Conservation (phyloP, 2,888 invertebrate species). For the Apocheima hispidaria region DNA sequence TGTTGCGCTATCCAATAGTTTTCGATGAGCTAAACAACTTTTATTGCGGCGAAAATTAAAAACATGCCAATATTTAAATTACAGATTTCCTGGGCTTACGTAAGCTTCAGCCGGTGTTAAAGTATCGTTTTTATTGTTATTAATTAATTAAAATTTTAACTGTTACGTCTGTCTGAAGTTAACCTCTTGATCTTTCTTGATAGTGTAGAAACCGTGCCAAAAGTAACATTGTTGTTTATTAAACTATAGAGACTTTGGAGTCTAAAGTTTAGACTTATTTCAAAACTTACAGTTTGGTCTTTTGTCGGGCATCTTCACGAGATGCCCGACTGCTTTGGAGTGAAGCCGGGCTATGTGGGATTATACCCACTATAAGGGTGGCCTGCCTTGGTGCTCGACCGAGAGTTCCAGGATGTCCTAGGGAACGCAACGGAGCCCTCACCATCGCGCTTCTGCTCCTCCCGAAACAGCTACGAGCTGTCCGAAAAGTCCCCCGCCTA, state of each 20-base stretch:
- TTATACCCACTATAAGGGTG: too few relatives aligned
- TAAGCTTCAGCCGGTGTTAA: constrained; percentile 10
- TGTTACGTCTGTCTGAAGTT: constrained; percentile 14
- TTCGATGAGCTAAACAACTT: constrained; percentile 36
- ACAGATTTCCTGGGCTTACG: constrained; percentile 18
- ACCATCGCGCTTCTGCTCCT: too few relatives aligned
- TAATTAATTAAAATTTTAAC: constrained; percentile 5
- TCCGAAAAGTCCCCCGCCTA: background rate
- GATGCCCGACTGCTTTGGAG: too few relatives aligned
- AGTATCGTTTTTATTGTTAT: constrained; percentile 19
- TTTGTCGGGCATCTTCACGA: too few relatives aligned
- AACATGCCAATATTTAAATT: constrained; percentile 26
- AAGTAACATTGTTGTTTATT: background rate
- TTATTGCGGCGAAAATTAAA: constrained; percentile 26
- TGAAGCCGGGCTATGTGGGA: too few relatives aligned
- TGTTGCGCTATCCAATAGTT: constrained; percentile 33
- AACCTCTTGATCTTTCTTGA: constrained; percentile 23
- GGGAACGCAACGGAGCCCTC: too few relatives aligned
- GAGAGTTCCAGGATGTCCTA: too few relatives aligned
- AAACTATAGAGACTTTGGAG: too few relatives aligned
- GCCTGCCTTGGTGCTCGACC: too few relatives aligned
- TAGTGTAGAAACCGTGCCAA: background rate
- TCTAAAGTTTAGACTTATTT: background rate
- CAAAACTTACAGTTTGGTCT: background rate
- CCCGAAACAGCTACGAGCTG: too few relatives aligned